Base-by-base conservation (phyloP, 2,888 invertebrate genomes). In the Crocallis elinguaria region DNA sequence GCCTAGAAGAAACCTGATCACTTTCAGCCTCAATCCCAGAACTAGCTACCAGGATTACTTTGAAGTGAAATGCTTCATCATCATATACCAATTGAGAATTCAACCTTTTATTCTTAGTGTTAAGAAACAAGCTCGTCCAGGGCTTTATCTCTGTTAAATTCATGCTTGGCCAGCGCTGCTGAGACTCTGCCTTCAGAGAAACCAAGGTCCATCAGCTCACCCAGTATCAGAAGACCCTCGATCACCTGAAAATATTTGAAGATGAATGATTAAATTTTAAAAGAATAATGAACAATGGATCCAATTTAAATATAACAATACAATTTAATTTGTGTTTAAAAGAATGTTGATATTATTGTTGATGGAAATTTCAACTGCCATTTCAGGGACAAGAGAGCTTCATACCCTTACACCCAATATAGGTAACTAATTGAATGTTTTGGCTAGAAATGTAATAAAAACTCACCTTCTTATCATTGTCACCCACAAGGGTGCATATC, bases 91-190 rank as follows among this genome's bases (percentile, higher is more conserved):
- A n/a, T 9, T 11, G 13, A 30, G 9, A 32, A 19, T 14, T 44
- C 33, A 38, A 50, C 27, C 23, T 49, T 51, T 38, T 23, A 12
- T 30, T 19, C 14, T 41, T 32, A 17, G 17, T 43, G 69, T 78
- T 95, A 96, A 76, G 95, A 94, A 74, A 97, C 95, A 67, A 97
- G 92, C 77, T 94, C 94, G 80, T 97, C 97, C 72, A 98, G 91
- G 35, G 97, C 97, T 86, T 95, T 95, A 79, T 97, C 97, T 75
- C 95, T 93, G 85, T 97, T 96, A 79, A 96, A 96, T 83, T 96
- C 93, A 76, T 95, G 95, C 73, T 95, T 94, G 25, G 95, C 84
- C 43, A 97, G 92, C 13, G 96, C 96, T 52, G 93, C 93, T 0
- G 94, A 94, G 39, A 95, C 96, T 71, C 93, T 92, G 49, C 93